Evolutionary conservation across 1,140 invertebrate genomes (phyloP), one percentile per base, ranked within the genome.

Genomic region (Meloidogyne hapla): DNA sequence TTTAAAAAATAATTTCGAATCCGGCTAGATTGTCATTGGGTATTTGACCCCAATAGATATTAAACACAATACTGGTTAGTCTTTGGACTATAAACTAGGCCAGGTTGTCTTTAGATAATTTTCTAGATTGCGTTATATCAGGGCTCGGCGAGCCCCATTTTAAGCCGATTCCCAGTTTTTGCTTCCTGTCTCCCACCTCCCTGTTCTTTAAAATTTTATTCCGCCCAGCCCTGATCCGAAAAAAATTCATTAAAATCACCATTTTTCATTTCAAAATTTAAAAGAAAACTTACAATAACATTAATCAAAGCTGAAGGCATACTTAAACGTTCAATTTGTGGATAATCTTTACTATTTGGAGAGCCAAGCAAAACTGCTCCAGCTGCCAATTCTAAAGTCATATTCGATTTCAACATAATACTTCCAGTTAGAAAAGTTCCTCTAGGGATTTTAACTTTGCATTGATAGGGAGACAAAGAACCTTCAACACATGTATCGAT

Each of bases 211-310:
- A n/a, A n/a, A n/a, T n/a, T n/a, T n/a, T n/a, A n/a, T n/a, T n/a
- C n/a, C n/a, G n/a, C n/a, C n/a, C n/a, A n/a, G n/a, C n/a, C n/a
- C n/a, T n/a, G n/a, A n/a, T n/a, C n/a, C n/a, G n/a, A n/a, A n/a
- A n/a, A n/a, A n/a, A n/a, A n/a, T 33, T 33, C 1, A 8, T 8
- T 6, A 33, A 33, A 33, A 5, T 33, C 4, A 6, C 33, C 33
- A 33, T 4, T 6, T 33, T 33, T 33, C 9, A 4, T 33, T 33
- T 33, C 9, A 6, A 33, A 33, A 33, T 48, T 48, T 18, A 48
- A n/a, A n/a, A 56, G n/a, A n/a, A n/a, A 56, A 56, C 48, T 56
- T n/a, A 56, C 48, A 56, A 56, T 56, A 56, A 56, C 48, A n/a
- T 56, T 56, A n/a, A 56, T 56, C n/a, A 56, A 56, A 3, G 48